phyloP scores from a whole-genome alignment of 2,113 vertebrate genomes.

The Cyphomyrus discorhynchus region DNA sequence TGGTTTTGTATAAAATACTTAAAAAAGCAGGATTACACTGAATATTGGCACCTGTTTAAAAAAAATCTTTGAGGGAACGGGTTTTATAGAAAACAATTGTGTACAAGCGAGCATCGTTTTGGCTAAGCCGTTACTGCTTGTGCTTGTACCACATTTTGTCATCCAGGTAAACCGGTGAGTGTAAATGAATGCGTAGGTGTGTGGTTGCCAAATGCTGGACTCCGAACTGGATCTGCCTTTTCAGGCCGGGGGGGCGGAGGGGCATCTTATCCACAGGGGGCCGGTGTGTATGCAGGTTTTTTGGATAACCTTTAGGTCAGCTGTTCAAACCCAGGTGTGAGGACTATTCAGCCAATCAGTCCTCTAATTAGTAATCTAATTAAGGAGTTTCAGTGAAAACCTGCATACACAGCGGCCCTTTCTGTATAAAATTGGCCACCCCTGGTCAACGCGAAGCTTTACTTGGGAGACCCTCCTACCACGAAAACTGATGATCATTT shows the following conservation, averaged over 20 bases:
- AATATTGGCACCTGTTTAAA: not conserved
- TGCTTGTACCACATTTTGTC: not conserved
- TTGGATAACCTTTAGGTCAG: too few species aligned
- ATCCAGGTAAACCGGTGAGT: not conserved
- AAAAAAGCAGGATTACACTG: constrained; percentile 30
- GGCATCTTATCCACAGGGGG: too few species aligned
- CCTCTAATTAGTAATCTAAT: too few species aligned
- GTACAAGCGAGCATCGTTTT: not conserved
- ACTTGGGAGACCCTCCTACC: not conserved
- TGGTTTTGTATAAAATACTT: constrained; percentile 49
- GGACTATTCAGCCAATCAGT: too few species aligned
- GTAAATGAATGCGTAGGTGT: not conserved
- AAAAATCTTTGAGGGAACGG: not conserved
- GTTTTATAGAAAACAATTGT: not conserved
- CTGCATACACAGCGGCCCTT: too few species aligned
- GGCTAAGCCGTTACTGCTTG: not conserved
- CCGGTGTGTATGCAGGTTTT: too few species aligned
- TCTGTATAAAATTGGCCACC: too few species aligned
- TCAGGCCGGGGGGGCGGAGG: not conserved
- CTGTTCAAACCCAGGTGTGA: too few species aligned
- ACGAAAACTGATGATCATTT: not conserved
- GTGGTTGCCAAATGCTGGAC: not conserved
- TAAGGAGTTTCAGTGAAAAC: too few species aligned
- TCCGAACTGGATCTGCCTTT: not conserved
- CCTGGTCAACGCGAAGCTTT: not conserved